Percentiles rank a stretch among this genome's conserved stretches.
Evolutionary conservation across 2,113 vertebrate genomes (phyloP).

Genomic region (Mandrillus leucophaeus): DNA sequence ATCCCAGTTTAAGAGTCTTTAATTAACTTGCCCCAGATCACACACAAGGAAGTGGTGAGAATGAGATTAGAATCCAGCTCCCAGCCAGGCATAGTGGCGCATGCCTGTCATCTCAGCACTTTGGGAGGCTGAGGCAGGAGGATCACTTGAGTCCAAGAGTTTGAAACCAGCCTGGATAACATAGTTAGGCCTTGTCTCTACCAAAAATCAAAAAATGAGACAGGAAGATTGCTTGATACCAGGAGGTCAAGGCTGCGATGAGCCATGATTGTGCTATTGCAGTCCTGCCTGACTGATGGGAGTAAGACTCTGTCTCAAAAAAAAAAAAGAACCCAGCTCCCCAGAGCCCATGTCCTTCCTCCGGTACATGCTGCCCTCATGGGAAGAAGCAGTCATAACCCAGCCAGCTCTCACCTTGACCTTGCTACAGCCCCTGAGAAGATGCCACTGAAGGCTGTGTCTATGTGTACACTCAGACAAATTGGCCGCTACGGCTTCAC

Average conservation of each 20-base stretch:
- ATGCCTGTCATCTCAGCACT: too few relatives aligned
- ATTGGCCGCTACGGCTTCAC: neutral
- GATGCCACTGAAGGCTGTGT: neutral
- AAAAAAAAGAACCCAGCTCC: too few relatives aligned
- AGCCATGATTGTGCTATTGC: too few relatives aligned
- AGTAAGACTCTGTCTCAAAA: too few relatives aligned
- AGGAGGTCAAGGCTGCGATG: too few relatives aligned
- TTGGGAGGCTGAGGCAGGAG: too few relatives aligned
- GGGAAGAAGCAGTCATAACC: neutral
- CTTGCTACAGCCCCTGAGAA: neutral
- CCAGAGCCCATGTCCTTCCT: neutral
- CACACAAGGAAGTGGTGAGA: neutral
- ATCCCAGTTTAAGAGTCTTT: neutral
- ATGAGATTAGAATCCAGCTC: neutral
- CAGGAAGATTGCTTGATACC: too few relatives aligned
- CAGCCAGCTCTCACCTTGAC: neutral
- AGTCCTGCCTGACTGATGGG: too few relatives aligned
- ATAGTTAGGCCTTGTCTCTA: too few relatives aligned
- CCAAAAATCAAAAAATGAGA: too few relatives aligned
- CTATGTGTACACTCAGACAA: neutral
- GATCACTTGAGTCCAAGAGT: too few relatives aligned
- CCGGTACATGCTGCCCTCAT: neutral
- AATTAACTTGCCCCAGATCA: neutral
- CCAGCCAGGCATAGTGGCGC: neutral
- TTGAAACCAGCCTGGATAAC: too few relatives aligned